Conservation (phyloP, 2,888 invertebrate species). For the Himalopsyche anomala region DNA sequence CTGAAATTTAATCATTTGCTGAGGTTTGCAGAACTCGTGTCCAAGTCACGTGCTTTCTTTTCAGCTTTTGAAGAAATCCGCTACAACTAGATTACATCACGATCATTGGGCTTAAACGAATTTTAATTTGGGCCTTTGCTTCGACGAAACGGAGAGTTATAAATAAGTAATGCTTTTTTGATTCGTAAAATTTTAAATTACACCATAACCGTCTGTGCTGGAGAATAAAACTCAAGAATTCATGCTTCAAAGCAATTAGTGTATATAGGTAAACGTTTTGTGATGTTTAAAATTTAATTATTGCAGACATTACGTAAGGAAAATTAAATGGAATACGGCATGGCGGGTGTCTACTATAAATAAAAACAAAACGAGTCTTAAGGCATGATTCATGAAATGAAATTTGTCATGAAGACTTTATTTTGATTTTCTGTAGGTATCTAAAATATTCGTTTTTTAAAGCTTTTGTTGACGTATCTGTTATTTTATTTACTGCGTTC, state of each 20-base stretch:
- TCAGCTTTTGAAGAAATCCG: not conserved
- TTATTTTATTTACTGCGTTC: too few species aligned
- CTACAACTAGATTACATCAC: not conserved
- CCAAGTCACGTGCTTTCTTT: constrained; percentile 33
- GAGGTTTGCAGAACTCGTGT: constrained; percentile 50
- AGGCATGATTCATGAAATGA: too few species aligned
- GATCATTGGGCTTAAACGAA: constrained; percentile 38
- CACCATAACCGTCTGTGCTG: not conserved
- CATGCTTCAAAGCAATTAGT: constrained; percentile 27
- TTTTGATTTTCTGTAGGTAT: too few species aligned
- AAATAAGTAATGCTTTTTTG: constrained; percentile 43
- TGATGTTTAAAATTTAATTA: constrained; percentile 38
- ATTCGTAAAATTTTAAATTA: constrained; percentile 40
- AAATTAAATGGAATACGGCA: not conserved
- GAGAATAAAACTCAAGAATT: constrained; percentile 18
- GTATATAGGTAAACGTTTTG: constrained; percentile 14
- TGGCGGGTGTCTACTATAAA: not conserved
- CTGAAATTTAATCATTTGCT: constrained; percentile 59
- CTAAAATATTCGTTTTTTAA: too few species aligned
- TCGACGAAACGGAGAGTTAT: constrained; percentile 16
- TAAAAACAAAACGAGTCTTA: not conserved
- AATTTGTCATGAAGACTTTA: too few species aligned
- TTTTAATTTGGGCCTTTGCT: constrained; percentile 10
- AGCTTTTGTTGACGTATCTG: too few species aligned
- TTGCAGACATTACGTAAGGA: not conserved